phyloP scores from a whole-genome alignment of 1,140 invertebrate species.

The Aphelenchoides avenae region DNA sequence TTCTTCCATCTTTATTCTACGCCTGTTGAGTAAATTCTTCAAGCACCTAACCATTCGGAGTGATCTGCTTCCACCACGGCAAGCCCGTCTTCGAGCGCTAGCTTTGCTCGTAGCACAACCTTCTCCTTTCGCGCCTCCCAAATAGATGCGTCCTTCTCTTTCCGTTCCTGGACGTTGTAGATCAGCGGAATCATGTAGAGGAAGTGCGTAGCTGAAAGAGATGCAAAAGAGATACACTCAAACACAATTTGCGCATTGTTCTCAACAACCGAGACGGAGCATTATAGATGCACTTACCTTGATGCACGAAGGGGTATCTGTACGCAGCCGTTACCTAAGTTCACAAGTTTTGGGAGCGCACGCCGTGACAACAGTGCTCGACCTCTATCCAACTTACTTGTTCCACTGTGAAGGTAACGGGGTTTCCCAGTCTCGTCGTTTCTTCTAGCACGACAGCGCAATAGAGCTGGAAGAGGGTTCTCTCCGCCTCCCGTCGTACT shows the following conservation, averaged over 20 bases:
- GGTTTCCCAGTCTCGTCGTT: not conserved
- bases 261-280: too few species aligned
- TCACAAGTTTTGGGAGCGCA: too few species aligned
- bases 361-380: too few species aligned
- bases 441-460: not conserved
- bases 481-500: slow-evolving; percentile 7
- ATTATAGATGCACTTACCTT: slow-evolving; percentile 3
- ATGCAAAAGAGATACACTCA: too few species aligned
- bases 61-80: not conserved
- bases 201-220: too few species aligned
- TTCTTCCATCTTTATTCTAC: too few species aligned
- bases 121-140: too few species aligned
- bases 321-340: not conserved
- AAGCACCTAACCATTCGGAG: slow-evolving; percentile 4
- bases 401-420: too few species aligned
- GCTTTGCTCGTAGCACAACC: not conserved
- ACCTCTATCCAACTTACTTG: too few species aligned
- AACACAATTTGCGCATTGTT: too few species aligned
- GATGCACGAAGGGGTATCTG: not conserved
- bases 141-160: too few species aligned
- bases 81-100: not conserved
- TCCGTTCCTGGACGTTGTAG: not conserved
- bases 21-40: too few species aligned
- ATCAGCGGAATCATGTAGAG: not conserved
- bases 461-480: not conserved